These are phyloP conservation scores for Plestiodon gilberti DNA, from an alignment of 2,113 vertebrate genomes.

Conservation along the genomic window DNA sequence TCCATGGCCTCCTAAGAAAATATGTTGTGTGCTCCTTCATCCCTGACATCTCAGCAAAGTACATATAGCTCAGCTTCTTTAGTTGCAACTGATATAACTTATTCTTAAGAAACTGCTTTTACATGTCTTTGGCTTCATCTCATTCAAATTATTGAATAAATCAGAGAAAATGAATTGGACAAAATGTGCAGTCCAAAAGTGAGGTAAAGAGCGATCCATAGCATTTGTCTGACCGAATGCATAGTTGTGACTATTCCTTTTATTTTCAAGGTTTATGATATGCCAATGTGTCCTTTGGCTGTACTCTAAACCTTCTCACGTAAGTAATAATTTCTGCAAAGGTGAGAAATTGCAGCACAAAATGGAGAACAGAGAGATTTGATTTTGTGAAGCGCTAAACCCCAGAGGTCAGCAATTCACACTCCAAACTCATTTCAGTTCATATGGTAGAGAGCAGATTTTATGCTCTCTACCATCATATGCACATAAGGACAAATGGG, in stretches of 20 bases:
- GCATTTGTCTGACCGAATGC: not conserved
- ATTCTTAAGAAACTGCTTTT: not conserved
- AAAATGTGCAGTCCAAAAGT: not conserved
- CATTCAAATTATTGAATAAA: no score
- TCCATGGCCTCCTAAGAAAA: not conserved
- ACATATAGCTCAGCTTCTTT: not conserved
- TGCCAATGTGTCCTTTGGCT: constrained; percentile 33
- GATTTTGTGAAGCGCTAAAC: not conserved
- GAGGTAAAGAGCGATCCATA: not conserved
- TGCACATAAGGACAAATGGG: not conserved
- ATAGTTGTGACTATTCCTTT: not conserved
- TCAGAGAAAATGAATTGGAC: accelerated
- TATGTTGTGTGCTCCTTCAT: no score
- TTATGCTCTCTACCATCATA: accelerated
- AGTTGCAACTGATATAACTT: not conserved
- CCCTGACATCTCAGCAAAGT: not conserved
- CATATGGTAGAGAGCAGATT: no score
- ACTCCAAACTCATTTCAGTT: not conserved
- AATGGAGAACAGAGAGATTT: not conserved
- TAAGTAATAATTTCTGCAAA: not conserved
- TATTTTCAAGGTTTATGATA: constrained; percentile 9
- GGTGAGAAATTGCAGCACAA: not conserved
- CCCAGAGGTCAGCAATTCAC: not conserved
- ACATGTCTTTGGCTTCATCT: not conserved
- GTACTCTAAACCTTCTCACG: constrained; percentile 36